phyloP scores from a whole-genome alignment of 2,113 vertebrate species.

The Formicarius rufipectus region DNA sequence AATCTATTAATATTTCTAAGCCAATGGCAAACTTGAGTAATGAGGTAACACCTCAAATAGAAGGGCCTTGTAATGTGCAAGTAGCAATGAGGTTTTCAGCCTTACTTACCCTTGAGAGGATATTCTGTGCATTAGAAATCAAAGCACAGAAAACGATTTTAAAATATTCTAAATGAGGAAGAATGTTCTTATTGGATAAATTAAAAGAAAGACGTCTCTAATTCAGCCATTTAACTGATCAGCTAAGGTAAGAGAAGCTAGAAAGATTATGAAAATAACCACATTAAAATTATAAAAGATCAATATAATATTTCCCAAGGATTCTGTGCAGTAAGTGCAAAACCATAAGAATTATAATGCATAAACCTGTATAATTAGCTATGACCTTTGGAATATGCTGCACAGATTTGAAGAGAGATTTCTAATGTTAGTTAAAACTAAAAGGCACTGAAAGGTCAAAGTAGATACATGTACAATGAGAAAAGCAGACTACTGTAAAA shows the following conservation, averaged over 20 bases:
- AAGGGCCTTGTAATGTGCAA: background rate
- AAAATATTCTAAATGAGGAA: background rate
- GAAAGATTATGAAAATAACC: background rate
- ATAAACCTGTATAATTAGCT: background rate
- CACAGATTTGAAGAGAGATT: slow-evolving; percentile 15
- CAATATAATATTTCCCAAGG: background rate
- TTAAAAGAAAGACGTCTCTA: background rate
- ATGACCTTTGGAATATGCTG: background rate
- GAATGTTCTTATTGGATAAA: background rate
- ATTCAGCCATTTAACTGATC: background rate
- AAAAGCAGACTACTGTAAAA: background rate
- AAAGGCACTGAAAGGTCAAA: slow-evolving; percentile 23
- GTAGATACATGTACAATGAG: background rate
- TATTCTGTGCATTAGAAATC: background rate
- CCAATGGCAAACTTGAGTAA: background rate
- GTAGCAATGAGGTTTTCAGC: background rate
- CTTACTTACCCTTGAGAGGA: background rate
- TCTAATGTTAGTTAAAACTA: background rate
- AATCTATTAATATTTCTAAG: background rate
- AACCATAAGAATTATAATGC: background rate
- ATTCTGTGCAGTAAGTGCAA: background rate
- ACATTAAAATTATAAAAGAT: slow-evolving; percentile 9
- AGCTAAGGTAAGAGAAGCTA: background rate
- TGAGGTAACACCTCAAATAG: background rate
- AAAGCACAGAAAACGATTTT: background rate